Percentiles rank a stretch among this genome's conserved stretches.
Conservation (phyloP, 2,888 invertebrate species). For the Troglohyphantes excavatus region DNA sequence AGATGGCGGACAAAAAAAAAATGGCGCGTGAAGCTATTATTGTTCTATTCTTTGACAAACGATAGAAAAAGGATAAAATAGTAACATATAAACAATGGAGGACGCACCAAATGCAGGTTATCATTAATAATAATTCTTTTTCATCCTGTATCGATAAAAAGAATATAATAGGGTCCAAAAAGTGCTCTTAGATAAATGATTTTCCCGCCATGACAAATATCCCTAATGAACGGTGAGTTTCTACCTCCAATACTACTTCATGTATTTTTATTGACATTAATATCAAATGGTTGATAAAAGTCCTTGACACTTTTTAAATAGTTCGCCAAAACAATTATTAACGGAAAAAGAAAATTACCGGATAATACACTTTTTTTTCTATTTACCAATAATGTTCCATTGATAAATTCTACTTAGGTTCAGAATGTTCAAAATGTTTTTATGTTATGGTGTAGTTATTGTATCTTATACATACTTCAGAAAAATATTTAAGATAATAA, state of each 20-base stretch:
- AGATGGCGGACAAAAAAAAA: not conserved
- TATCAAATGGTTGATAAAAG: slow-evolving; percentile 1
- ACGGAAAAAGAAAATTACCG: not conserved
- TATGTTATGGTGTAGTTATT: too few species aligned
- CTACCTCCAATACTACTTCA: not conserved
- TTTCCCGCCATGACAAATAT: slow-evolving; percentile 43
- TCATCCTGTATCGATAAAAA: slow-evolving; percentile 12
- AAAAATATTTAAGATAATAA: too few species aligned
- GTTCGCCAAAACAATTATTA: slow-evolving; percentile 1
- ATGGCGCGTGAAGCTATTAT: slow-evolving; percentile 31
- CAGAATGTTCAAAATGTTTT: too few species aligned
- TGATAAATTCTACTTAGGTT: too few species aligned
- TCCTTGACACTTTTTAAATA: slow-evolving; percentile 2
- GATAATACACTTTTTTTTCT: not conserved
- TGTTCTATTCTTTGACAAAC: slow-evolving; percentile 59
- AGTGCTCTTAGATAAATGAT: slow-evolving; percentile 42
- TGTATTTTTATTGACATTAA: not conserved
- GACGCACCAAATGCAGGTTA: slow-evolving; percentile 25
- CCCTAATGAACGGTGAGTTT: slow-evolving; percentile 38
- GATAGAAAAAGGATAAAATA: slow-evolving; percentile 46
- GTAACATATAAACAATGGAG: slow-evolving; percentile 52
- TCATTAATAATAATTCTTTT: slow-evolving; percentile 53
- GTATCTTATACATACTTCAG: too few species aligned
- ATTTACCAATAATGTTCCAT: too few species aligned
- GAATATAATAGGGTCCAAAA: slow-evolving; percentile 32